A percentile compares a stretch with the other conserved stretches of the same genome.
Conservation (phyloP, 2,797 vertebrate genomes). For the Falco concolor region DNA sequence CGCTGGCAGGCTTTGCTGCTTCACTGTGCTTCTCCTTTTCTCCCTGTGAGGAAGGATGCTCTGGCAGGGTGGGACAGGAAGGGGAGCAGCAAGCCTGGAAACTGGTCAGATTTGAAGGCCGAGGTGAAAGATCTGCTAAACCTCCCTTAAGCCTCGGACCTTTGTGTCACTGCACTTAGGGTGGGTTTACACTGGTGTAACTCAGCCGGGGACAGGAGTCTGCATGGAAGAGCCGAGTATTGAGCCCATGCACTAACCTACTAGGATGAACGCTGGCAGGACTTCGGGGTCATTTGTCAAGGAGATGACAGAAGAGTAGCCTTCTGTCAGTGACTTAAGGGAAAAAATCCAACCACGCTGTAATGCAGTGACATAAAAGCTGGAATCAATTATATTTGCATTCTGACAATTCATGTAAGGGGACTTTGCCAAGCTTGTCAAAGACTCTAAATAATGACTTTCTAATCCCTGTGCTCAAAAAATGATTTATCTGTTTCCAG, state of each 20-base stretch:
- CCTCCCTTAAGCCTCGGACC: neutral
- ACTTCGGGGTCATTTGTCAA: neutral
- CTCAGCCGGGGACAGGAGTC: neutral
- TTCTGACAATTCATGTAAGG: neutral
- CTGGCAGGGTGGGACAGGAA: neutral
- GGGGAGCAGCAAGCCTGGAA: neutral
- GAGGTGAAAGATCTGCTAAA: neutral
- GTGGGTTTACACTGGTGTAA: neutral
- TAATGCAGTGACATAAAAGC: neutral
- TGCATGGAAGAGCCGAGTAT: neutral
- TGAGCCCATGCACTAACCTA: neutral
- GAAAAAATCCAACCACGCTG: rapidly evolving
- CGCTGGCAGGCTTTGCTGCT: neutral
- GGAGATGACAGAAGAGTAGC: neutral
- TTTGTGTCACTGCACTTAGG: neutral
- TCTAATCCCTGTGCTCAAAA: neutral
- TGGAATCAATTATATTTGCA: neutral
- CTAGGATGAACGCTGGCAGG: neutral
- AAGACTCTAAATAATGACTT: neutral
- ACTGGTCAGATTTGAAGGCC: neutral
- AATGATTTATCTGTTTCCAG: neutral
- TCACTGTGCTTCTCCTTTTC: neutral
- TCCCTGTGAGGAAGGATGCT: neutral
- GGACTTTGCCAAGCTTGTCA: neutral
- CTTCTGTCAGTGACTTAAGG: neutral